Base-by-base conservation (phyloP, 2,113 vertebrate species). In the Pollachius pollachius region DNA sequence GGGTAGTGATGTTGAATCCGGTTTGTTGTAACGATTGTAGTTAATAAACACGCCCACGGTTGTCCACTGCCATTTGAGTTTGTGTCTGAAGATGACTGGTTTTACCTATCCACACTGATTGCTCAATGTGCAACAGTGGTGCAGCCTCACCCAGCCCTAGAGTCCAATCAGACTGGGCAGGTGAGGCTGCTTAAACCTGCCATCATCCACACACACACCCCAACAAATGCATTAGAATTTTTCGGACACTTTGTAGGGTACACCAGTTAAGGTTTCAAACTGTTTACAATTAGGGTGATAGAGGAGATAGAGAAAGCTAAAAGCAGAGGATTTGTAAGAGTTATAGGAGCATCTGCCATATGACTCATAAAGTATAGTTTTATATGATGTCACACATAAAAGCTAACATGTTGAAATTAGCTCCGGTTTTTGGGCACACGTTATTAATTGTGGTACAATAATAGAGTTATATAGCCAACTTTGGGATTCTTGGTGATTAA, bases 391-490 rank as follows among this genome's bases (percentile, higher is more conserved):
- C 75, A 83, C 37, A 57, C 0, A 70, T 85, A 81, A 87, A 84
- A 85, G 19, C 25, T 41, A 62, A 73, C 11, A 16, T 59, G 74
- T 52, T 69, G 62, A 74, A 74, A 70, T 71, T 70, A 68, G 58
- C 73, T 85, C 81, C 64, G 77, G 21, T 70, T 71, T n/a, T 13
- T 58, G 60, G 70, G 64, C 68, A 85, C 85, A 76, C 85, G 87
- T 90, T 79, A 82, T 37, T 62, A 61, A 58, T 16, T 27, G 62
- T 15, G 2, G 59, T 57, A 34, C 30, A 34, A 48, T 48, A 48
- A 48, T 13, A 48, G 5, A 3, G 9, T 8, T 48, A 48, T 48
- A 48, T 48, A 13, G 41, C 41, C 41, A 13, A 12, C 41, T 48
- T 48, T 48, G 41, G 41, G 9, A 48, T 48, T 48, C 41, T 48